Base-by-base conservation (phyloP, 2,888 invertebrate genomes). In the Leptura quadrifasciata region DNA sequence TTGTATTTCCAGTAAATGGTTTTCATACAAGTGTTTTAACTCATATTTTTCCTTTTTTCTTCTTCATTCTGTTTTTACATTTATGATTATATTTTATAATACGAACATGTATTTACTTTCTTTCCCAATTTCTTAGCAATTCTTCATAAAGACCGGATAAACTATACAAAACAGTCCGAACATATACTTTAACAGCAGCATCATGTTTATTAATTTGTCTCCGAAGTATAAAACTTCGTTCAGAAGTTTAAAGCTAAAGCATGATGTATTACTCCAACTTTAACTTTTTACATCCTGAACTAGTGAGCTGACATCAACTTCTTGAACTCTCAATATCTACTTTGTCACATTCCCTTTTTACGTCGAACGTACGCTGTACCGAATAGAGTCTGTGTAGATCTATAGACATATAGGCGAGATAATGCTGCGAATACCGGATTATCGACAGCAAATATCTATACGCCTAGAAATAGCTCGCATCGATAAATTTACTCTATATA, bases 361-460 rank as follows among this genome's bases (percentile, higher is more conserved):
- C 18, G 27, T 61, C 20, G 60, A 71, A 61, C 52, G 60, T 71
- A 71, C 15, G 24, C 47, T 27, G 60, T 12, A 52, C 47, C 60
- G 71, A 61, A 71, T 61, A 52, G 61, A 52, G 57, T 15, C 58
- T 17, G 31, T 39, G 52, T n/a, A 55, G 75, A 75, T 75, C 52
- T 60, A 65, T 71, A 75, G 75, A 71, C 75, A 65, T 52, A 71
- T 71, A 60, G 65, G 54, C 52, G 58, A 75, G 71, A 75, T 65
- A 71, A 70, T 71, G 63, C 67, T 35, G 71, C 61, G 75, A 75
- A 65, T 55, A 63, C 52, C 55, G 71, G 64, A 71, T 75, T 75
- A 75, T 75, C 75, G 75, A 57, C 17, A 31, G 71, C 75, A 67
- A 71, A 75, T 71, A 75, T 75, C 75, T 71, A 65, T 60, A 75